These are phyloP conservation scores for Aleiodes alternator DNA, from an alignment of 2,888 invertebrate species.

Conservation along the genomic window DNA sequence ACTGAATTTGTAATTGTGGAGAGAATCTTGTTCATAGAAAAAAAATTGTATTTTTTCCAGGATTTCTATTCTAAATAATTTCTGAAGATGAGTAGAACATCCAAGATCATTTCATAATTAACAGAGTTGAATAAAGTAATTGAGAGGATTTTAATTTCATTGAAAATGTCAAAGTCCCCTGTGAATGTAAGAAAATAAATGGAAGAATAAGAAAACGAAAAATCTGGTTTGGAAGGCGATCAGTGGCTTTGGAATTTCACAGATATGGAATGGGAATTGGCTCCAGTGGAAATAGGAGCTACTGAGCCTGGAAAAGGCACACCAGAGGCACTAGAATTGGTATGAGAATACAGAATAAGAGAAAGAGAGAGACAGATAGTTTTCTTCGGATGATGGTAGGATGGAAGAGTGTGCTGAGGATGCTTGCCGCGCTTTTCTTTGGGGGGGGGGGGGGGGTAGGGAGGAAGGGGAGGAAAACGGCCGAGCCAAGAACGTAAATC, in stretches of 20 bases:
- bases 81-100: too few species aligned
- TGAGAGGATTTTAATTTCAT: too few species aligned
- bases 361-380: slow-evolving; percentile 10
- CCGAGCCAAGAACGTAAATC: slow-evolving; percentile 59
- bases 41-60: too few species aligned
- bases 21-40: too few species aligned
- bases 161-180: too few species aligned
- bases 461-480: background rate
- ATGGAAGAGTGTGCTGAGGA: slow-evolving; percentile 22
- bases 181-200: too few species aligned
- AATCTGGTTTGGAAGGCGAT: slow-evolving; percentile 39
- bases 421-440: slow-evolving; percentile 39
- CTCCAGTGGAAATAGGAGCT: slow-evolving; percentile 39
- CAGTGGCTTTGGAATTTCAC: slow-evolving; percentile 36
- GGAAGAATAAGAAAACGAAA: too few species aligned
- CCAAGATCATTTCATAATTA: too few species aligned
- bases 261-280: slow-evolving; percentile 47
- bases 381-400: background rate
- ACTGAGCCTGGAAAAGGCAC: slow-evolving; percentile 2
- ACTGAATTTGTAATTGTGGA: too few species aligned
- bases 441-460: background rate
- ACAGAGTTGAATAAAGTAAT: too few species aligned
- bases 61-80: too few species aligned
- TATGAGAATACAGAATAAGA: slow-evolving; percentile 4
- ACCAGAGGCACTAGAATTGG: too few species aligned